These are phyloP conservation scores for Hippocampus zosterae DNA, from an alignment of 2,113 vertebrate genomes.

Conservation along the genomic window DNA sequence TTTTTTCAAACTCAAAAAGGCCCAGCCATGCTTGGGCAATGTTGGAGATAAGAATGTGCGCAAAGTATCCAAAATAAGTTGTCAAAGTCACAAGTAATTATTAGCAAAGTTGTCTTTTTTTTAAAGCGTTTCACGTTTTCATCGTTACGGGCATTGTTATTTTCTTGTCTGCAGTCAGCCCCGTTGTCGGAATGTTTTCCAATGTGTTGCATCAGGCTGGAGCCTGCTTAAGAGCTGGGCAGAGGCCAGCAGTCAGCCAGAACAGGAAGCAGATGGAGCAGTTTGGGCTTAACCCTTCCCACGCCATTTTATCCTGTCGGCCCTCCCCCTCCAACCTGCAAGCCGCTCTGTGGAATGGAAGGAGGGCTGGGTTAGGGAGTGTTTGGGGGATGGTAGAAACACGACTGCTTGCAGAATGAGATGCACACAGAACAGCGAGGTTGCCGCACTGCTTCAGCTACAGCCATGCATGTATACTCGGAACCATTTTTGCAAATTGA, in stretches of 20 bases:
- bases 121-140: neutral
- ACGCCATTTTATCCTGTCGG: conserved; percentile 58
- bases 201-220: conserved; percentile 33
- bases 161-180: conserved; percentile 17
- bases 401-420: conserved; percentile 1
- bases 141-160: conserved; percentile 8
- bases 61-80: too few species aligned
- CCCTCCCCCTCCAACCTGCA: conserved; percentile 38
- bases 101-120: too few species aligned
- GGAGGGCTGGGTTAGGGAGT: conserved; percentile 4
- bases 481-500: conserved; percentile 2
- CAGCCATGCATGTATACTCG: too few species aligned
- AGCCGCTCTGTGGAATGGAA: conserved; percentile 24
- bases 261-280: conserved; percentile 70
- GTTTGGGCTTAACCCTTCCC: conserved; percentile 72
- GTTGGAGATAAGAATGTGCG: too few species aligned
- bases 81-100: too few species aligned
- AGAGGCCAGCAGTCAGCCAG: conserved; percentile 54
- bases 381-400: conserved; percentile 17
- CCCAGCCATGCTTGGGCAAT: too few species aligned
- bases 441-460: neutral
- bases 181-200: conserved; percentile 30
- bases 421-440: conserved; percentile 11
- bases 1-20: too few species aligned
- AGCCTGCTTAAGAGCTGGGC: conserved; percentile 38